These are phyloP conservation scores for Hormaphis cornu DNA, from an alignment of 1,140 invertebrate species.

Conservation along the genomic window DNA sequence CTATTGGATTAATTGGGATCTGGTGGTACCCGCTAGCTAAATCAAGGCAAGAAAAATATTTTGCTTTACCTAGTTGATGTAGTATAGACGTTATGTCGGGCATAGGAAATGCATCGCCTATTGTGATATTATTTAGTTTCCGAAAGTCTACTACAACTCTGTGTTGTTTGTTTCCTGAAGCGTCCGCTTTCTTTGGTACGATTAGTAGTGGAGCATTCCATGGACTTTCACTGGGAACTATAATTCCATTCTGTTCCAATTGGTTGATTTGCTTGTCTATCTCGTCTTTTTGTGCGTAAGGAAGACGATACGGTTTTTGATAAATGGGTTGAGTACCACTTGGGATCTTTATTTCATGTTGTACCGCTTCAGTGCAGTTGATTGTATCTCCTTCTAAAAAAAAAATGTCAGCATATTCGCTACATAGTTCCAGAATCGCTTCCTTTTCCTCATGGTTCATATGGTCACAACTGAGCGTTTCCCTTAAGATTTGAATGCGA, in stretches of 20 bases:
- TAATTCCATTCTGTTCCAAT: conserved; percentile 34
- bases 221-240: conserved; percentile 21
- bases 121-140: conserved; percentile 42
- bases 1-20: conserved; percentile 41
- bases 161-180: conserved; percentile 34
- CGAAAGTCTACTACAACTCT: conserved; percentile 40
- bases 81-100: conserved; percentile 47
- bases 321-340: conserved; percentile 36
- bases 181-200: conserved; percentile 36
- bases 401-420: conserved; percentile 33
- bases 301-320: conserved; percentile 40
- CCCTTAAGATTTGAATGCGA: not conserved
- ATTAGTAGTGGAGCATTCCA: conserved; percentile 33
- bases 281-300: conserved; percentile 39
- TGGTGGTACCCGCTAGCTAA: conserved; percentile 46
- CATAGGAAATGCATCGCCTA: conserved; percentile 47
- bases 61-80: conserved; percentile 40
- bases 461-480: conserved; percentile 23
- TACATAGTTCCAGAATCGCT: conserved; percentile 9
- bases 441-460: conserved; percentile 31
- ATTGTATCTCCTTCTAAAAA: conserved; percentile 12
- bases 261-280: conserved; percentile 39
- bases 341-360: conserved; percentile 38
- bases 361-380: conserved; percentile 34
- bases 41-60: conserved; percentile 45